Evolutionary conservation across 2,113 vertebrate species (phyloP).

Genomic region (Poecilia latipinna): DNA sequence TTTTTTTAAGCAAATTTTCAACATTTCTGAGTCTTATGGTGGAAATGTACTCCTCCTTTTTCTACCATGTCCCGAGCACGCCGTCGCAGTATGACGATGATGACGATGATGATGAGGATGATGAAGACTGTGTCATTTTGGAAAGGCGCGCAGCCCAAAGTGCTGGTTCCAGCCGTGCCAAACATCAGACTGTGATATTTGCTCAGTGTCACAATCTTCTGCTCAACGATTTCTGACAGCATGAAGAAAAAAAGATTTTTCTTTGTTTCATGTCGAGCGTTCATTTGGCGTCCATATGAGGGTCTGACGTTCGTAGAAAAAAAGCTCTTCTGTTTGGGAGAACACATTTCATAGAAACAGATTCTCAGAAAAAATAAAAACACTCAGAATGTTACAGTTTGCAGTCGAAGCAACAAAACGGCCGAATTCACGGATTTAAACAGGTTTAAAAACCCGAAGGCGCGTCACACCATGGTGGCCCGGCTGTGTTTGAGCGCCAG

Average conservation of each 20-base stretch:
- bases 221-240: conserved; percentile 41
- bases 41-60: too few species aligned
- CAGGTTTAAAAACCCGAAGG: background rate
- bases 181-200: conserved; percentile 49
- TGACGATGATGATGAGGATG: conserved; percentile 2
- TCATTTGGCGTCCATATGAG: conserved; percentile 70
- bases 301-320: conserved; percentile 44
- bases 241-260: conserved; percentile 25
- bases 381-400: conserved; percentile 25
- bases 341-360: conserved; percentile 52
- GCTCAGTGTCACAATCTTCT: conserved; percentile 35
- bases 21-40: too few species aligned
- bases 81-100: too few species aligned
- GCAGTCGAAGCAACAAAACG: conserved; percentile 29
- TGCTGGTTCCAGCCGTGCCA: conserved; percentile 37
- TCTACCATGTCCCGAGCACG: too few species aligned
- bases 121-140: conserved; percentile 36
- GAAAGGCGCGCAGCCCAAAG: conserved; percentile 16
- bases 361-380: conserved; percentile 38
- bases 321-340: conserved; percentile 13
- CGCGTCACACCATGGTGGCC: conserved; percentile 86
- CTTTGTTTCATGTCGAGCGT: conserved; percentile 57
- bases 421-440: background rate
- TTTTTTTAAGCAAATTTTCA: too few species aligned
- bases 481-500: conserved; percentile 84